Percentiles rank a stretch among this genome's conserved stretches.
These are phyloP conservation scores for Automeris io DNA, from an alignment of 2,888 invertebrate genomes.

Conservation along the genomic window DNA sequence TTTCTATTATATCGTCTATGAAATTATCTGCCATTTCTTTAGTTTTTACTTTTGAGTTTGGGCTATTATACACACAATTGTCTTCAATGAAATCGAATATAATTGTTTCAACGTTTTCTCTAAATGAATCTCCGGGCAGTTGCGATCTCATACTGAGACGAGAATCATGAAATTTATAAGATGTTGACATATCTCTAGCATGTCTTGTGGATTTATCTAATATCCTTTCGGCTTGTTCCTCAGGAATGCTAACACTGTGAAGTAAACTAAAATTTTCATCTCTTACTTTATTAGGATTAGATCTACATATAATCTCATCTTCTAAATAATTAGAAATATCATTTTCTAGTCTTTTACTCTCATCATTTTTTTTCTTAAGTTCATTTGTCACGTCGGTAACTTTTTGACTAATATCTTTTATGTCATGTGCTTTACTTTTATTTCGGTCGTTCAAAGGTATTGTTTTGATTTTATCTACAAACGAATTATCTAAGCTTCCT, in stretches of 20 bases:
- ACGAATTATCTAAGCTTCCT: slow-evolving; percentile 11
- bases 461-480: slow-evolving; percentile 12
- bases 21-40: slow-evolving; percentile 14
- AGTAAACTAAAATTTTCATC: slow-evolving; percentile 16
- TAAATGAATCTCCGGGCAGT: slow-evolving; percentile 9
- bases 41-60: slow-evolving; percentile 11
- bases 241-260: slow-evolving; percentile 11
- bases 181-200: slow-evolving; percentile 12
- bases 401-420: not conserved
- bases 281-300: slow-evolving; percentile 9
- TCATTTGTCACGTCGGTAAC: not conserved
- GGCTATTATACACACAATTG: slow-evolving; percentile 10
- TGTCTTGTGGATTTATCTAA: slow-evolving; percentile 11
- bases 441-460: slow-evolving; percentile 4
- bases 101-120: slow-evolving; percentile 14
- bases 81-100: slow-evolving; percentile 20
- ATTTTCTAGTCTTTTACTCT: slow-evolving; percentile 10
- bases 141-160: not conserved
- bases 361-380: not conserved
- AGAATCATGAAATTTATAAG: slow-evolving; percentile 9
- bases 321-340: slow-evolving; percentile 14
- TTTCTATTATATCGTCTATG: slow-evolving; percentile 13
- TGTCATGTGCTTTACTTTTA: not conserved
- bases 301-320: slow-evolving; percentile 19
- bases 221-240: slow-evolving; percentile 16